Evolutionary conservation across 1,140 invertebrate species (phyloP).

Genomic region (Bathynomus jamesi): DNA sequence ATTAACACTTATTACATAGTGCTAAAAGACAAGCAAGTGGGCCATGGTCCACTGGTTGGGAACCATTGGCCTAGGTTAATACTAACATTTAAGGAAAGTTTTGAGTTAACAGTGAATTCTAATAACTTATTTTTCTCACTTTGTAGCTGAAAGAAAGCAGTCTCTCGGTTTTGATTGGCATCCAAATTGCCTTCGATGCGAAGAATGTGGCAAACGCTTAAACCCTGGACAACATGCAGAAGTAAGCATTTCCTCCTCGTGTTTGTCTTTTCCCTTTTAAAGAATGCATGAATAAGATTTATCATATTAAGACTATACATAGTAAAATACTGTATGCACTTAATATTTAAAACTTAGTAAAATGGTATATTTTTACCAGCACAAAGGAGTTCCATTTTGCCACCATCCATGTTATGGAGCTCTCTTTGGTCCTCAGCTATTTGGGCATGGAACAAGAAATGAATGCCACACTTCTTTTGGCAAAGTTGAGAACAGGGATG

Average conservation of each 20-base stretch:
- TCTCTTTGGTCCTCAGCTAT: constrained; percentile 74
- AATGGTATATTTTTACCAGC: constrained; percentile 49
- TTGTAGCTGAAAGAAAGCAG: constrained; percentile 78
- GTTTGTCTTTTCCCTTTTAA: too few relatives aligned
- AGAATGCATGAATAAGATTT: too few relatives aligned
- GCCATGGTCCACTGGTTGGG: too few relatives aligned
- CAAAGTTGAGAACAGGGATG: constrained; percentile 29
- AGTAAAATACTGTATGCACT: too few relatives aligned
- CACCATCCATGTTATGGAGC: constrained; percentile 84
- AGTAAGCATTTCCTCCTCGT: too few relatives aligned
- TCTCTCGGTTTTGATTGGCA: constrained; percentile 90
- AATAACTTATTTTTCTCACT: constrained; percentile 22
- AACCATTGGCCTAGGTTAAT: too few relatives aligned
- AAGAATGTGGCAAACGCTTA: constrained; percentile 82
- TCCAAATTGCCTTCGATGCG: constrained; percentile 77
- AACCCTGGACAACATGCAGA: constrained; percentile 83
- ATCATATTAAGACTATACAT: neutral
- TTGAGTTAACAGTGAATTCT: too few relatives aligned
- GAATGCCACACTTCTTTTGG: constrained; percentile 80
- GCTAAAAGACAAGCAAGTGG: too few relatives aligned
- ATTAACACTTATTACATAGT: too few relatives aligned
- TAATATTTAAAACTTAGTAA: too few relatives aligned
- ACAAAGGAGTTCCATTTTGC: constrained; percentile 83
- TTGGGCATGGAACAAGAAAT: constrained; percentile 76
- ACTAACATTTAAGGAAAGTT: too few relatives aligned